Conservation (phyloP, 1,140 invertebrate species). For the Diploscapter pachys region DNA sequence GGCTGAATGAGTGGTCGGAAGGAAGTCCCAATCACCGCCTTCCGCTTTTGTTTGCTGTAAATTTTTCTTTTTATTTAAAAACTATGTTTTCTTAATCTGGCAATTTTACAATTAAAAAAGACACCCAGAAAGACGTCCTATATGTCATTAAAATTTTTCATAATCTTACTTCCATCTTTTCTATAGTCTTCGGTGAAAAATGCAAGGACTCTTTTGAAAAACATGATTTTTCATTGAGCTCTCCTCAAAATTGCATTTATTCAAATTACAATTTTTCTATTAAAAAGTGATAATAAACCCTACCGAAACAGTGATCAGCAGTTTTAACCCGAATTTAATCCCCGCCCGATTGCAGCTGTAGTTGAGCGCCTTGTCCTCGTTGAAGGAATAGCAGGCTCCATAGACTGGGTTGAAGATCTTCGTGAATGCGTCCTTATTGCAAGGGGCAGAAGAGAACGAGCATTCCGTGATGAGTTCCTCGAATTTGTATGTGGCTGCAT, state of each 20-base stretch:
- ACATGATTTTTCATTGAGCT: no score
- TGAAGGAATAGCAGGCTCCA: conserved; percentile 27
- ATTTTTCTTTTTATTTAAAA: no score
- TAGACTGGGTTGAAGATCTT: conserved; percentile 24
- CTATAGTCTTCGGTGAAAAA: no score
- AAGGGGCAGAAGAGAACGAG: conserved; percentile 8
- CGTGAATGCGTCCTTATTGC: conserved; percentile 7
- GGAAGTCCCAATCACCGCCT: neutral
- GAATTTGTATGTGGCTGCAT: conserved; percentile 8
- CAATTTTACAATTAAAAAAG: no score
- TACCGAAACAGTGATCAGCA: conserved; percentile 18
- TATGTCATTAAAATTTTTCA: no score
- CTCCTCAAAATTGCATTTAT: no score
- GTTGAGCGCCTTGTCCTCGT: conserved; percentile 12
- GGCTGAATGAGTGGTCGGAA: conserved; percentile 15
- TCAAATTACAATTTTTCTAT: no score
- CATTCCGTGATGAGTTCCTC: conserved; percentile 26
- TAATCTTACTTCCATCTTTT: no score
- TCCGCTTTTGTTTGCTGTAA: conserved; percentile 3
- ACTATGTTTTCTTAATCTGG: no score
- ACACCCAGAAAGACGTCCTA: no score
- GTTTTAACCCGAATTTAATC: conserved; percentile 18
- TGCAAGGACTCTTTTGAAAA: no score
- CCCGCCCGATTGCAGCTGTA: conserved; percentile 22
- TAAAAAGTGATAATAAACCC: no score